A percentile compares a stretch with the other conserved stretches of the same genome.
Evolutionary conservation across 2,113 vertebrate genomes (phyloP).

Genomic region (Phaetusa simplex): DNA sequence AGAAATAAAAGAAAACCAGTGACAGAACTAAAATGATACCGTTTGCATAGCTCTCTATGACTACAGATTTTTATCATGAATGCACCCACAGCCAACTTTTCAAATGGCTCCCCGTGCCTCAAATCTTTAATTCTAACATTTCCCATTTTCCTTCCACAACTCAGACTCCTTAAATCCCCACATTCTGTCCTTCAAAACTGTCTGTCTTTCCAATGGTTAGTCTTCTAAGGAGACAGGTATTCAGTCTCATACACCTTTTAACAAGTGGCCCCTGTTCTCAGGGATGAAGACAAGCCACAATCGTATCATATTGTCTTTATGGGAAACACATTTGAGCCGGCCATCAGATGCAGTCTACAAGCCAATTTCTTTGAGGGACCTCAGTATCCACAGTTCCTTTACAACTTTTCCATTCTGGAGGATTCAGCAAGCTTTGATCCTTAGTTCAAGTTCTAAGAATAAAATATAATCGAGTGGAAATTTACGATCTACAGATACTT

Average conservation of each 20-base stretch:
- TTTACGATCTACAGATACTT: background rate
- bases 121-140: background rate
- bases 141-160: background rate
- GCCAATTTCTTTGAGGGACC: background rate
- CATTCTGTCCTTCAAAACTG: background rate
- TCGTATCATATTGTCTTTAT: background rate
- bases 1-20: background rate
- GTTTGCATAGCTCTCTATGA: background rate
- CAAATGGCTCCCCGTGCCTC: background rate
- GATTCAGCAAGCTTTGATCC: background rate
- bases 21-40: background rate
- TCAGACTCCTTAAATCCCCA: background rate
- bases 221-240: background rate
- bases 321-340: background rate
- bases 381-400: background rate
- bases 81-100: background rate
- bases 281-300: background rate
- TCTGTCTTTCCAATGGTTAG: background rate
- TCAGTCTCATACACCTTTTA: background rate
- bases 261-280: background rate
- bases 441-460: background rate
- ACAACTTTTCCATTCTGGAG: background rate
- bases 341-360: background rate
- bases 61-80: background rate
- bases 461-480: background rate